Conservation (phyloP, 2,113 vertebrate species). For the Brachyhypopomus occidentalis region DNA sequence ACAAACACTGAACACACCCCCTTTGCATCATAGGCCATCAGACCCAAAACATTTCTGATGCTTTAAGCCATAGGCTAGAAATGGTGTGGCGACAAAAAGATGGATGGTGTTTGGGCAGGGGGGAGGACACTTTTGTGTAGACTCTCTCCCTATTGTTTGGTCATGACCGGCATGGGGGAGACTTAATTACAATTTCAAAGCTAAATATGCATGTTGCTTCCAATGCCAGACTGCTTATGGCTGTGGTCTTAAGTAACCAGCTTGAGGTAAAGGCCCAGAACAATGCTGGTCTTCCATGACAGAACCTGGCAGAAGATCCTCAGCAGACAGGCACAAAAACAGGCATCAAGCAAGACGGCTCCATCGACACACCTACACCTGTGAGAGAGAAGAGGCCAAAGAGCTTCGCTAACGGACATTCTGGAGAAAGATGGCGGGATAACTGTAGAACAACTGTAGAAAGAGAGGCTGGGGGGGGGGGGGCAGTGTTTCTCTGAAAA, state of each 20-base stretch:
- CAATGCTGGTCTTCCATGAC: no score
- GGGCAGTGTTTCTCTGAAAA: conserved; percentile 38
- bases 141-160: conserved; percentile 28
- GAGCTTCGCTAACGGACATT: conserved; percentile 9
- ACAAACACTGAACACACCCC: no score
- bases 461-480: conserved; percentile 35
- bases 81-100: not conserved
- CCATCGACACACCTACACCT: no score
- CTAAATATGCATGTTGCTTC: conserved; percentile 26
- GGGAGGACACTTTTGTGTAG: conserved; percentile 1
- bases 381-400: not conserved
- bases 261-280: not conserved
- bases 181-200: conserved; percentile 37
- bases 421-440: not conserved
- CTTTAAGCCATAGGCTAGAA: not conserved
- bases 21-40: not conserved
- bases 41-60: conserved; percentile 38
- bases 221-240: not conserved
- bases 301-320: not conserved
- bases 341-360: no score
- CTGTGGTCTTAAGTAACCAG: not conserved
- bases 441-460: not conserved
- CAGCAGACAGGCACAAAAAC: not conserved
- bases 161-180: not conserved
- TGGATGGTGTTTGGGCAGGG: conserved; percentile 26